Evolutionary conservation across 2,888 invertebrate species (phyloP).

Genomic region (Folsomia manolachei): DNA sequence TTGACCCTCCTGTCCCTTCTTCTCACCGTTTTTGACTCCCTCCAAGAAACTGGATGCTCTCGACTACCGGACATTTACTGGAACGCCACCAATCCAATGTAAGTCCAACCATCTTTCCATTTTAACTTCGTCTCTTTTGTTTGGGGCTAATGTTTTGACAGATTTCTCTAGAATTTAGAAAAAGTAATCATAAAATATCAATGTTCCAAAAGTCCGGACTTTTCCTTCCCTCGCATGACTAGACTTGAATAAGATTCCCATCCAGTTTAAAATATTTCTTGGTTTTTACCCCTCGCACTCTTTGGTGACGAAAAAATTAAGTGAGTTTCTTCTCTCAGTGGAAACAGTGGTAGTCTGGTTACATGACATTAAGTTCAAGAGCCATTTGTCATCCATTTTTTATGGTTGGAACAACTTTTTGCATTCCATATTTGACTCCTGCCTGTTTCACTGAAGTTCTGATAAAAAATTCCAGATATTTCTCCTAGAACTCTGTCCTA

Average conservation of each 20-base stretch:
- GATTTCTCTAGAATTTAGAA: no score
- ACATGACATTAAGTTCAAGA: constrained; percentile 3
- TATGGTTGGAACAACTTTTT: not conserved
- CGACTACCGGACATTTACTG: constrained; percentile 60
- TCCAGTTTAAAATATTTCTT: not conserved
- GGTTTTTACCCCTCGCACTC: not conserved
- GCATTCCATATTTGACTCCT: not conserved
- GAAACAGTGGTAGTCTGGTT: not conserved
- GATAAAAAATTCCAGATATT: not conserved
- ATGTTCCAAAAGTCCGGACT: not conserved
- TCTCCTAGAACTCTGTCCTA: not conserved
- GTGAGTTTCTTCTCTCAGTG: not conserved
- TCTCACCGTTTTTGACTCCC: constrained; percentile 59
- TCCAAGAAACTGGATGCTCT: constrained; percentile 58
- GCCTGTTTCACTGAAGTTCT: not conserved
- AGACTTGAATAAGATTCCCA: not conserved
- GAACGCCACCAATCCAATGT: constrained; percentile 62
- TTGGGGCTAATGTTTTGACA: no score
- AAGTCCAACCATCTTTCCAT: constrained; percentile 52
- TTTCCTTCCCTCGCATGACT: not conserved
- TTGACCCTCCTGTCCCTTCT: constrained; percentile 59
- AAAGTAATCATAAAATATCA: not conserved
- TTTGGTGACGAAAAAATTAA: no score
- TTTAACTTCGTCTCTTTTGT: not conserved
- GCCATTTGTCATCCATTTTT: constrained; percentile 3